Evolutionary conservation across 2,113 vertebrate species (phyloP), one percentile per base, ranked within the genome.

Genomic region (Rhinolophus sinicus): DNA sequence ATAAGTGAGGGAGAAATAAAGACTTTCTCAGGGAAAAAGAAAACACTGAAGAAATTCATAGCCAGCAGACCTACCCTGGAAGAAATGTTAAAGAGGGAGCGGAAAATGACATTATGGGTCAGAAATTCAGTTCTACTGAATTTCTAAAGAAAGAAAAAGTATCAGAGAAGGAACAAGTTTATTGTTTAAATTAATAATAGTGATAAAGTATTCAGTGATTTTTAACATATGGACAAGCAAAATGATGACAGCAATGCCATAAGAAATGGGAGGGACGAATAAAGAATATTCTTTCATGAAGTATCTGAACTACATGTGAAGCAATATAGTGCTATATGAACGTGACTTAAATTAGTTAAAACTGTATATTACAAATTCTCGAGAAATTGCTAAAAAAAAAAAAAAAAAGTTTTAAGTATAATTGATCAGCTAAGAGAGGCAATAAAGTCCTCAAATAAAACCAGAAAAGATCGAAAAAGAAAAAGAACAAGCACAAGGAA

Each of bases 401-500:
- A 67, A 47, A 1, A 72, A 33, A 70, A 35, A 28, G 22, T 67
- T 47, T n/a, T 67, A 77, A 28, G 15, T 44, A 58, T 84, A 85
- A 84, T 0, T 67, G 5, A 67, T 15, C 44, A 12, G 44, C 64
- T 78, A 92, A 91, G 18, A 90, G 9, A 94, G 30, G 30, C 87
- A 28, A 62, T 75, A 94, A 88, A 95, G 75, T 77, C 30, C 54
- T 72, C 86, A 96, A 52, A 88, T 69, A 84, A 93, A 89, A 52
- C 24, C 18, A 86, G 62, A 90, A n/a, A 88, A 82, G 18, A 22
- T 0, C 54, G 19, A 47, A 91, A 67, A 6, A 80, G 10, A 80
- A 60, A n/a, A 11, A 12, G 7, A 47, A 72, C 15, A 64, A 72
- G 38, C 47, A 21, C 11, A 85, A 93, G 52, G 54, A 90, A 62